phyloP scores from a whole-genome alignment of 2,797 vertebrate species.

The Microctenopoma lineatum region DNA sequence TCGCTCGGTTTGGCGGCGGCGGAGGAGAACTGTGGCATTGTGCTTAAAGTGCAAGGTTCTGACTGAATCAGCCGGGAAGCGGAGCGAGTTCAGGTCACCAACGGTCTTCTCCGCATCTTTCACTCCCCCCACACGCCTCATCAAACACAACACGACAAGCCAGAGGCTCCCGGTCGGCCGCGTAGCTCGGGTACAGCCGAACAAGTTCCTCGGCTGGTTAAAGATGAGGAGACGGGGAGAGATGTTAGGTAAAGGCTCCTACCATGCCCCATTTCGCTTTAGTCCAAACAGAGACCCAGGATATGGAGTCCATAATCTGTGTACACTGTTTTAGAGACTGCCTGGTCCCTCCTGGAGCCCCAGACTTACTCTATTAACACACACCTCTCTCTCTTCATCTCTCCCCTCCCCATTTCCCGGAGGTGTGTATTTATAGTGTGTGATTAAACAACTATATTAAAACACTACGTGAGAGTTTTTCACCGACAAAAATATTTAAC shows the following conservation, averaged over 20 bases:
- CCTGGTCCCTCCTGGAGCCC: conserved; percentile 20
- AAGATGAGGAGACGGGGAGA: conserved; percentile 13
- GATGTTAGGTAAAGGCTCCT: conserved; percentile 10
- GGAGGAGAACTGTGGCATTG: conserved; percentile 38
- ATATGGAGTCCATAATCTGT: conserved; percentile 30
- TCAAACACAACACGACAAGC: conserved; percentile 49
- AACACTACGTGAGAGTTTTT: neutral
- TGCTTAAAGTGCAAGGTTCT: conserved; percentile 32
- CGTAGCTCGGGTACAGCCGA: conserved; percentile 59
- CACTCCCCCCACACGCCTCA: conserved; percentile 72
- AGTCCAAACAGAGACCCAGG: neutral
- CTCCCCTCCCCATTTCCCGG: conserved; percentile 13
- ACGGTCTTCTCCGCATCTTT: conserved; percentile 43
- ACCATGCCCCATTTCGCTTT: conserved; percentile 9
- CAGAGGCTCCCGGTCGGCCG: conserved; percentile 26
- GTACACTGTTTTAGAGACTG: conserved; percentile 16
- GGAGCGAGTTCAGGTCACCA: conserved; percentile 41
- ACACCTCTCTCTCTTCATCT: conserved; percentile 57
- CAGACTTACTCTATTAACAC: neutral
- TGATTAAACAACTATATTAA: neutral
- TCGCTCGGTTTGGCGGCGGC: conserved; percentile 6
- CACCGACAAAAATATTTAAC: neutral
- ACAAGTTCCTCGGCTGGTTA: conserved; percentile 40
- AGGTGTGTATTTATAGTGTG: neutral
- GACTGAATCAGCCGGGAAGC: conserved; percentile 12